Evolutionary conservation across 2,113 vertebrate genomes (phyloP).

Genomic region (Lichenostomus cassidix): DNA sequence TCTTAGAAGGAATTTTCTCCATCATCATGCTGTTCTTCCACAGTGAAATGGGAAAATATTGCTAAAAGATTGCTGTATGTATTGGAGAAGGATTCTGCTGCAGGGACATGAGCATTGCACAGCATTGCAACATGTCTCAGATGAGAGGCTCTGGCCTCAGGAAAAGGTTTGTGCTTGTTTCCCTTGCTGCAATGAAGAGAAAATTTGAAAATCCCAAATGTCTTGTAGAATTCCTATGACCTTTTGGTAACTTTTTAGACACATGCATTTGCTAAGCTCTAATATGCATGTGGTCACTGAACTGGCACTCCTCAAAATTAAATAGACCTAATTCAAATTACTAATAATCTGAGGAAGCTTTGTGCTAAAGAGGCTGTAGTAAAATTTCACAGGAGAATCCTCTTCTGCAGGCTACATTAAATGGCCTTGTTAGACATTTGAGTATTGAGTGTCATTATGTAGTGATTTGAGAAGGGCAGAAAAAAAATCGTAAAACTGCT

Average conservation of each 20-base stretch:
- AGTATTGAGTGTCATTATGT: constrained; percentile 64
- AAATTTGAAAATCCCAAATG: constrained; percentile 31
- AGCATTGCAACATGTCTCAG: neutral
- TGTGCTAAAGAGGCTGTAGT: constrained; percentile 60
- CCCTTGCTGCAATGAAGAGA: constrained; percentile 6
- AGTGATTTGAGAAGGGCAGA: constrained; percentile 59
- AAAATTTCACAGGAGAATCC: constrained; percentile 63
- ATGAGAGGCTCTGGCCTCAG: neutral
- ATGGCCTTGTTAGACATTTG: constrained; percentile 59
- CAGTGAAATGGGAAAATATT: neutral
- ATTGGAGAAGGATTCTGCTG: neutral
- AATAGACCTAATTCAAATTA: constrained; percentile 60
- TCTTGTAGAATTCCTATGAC: constrained; percentile 55
- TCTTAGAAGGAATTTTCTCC: neutral
- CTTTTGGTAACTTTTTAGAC: constrained; percentile 64
- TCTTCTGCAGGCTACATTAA: constrained; percentile 57
- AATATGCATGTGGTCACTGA: constrained; percentile 52
- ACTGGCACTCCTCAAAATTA: constrained; percentile 59
- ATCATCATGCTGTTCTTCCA: neutral
- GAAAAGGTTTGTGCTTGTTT: neutral
- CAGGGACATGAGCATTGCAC: accelerated
- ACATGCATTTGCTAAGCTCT: constrained; percentile 24
- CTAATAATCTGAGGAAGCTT: constrained; percentile 59
- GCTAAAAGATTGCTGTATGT: neutral
- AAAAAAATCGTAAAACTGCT: constrained; percentile 55